Conservation (phyloP, 2,113 vertebrate species). For the Cephalopholis sonnerati region DNA sequence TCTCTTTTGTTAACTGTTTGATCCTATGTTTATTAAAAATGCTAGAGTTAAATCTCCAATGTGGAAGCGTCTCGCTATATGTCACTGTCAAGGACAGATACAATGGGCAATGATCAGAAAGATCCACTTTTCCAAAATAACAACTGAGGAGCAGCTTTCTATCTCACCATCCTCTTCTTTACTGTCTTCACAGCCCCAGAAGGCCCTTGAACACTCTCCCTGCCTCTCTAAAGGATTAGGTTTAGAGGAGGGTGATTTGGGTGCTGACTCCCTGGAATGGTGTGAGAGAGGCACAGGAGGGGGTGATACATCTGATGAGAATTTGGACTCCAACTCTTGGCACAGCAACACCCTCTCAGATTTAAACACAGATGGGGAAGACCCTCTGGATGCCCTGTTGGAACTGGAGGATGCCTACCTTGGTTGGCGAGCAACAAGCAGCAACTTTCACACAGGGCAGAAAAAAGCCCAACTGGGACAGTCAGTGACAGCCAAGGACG, state of each 20-base stretch:
- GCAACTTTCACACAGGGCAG: conserved; percentile 57
- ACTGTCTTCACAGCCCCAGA: conserved; percentile 81
- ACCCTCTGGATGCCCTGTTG: conserved; percentile 78
- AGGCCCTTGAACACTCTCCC: conserved; percentile 80
- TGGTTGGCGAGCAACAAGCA: conserved; percentile 8
- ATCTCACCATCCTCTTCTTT: conserved; percentile 11
- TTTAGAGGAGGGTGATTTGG: conserved; percentile 74
- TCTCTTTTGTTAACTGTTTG: too few relatives aligned
- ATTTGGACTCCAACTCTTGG: conserved; percentile 84
- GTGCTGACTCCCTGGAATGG: conserved; percentile 74
- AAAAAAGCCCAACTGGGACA: conserved; percentile 73
- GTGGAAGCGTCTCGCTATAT: too few relatives aligned
- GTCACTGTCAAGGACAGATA: too few relatives aligned
- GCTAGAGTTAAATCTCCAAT: too few relatives aligned
- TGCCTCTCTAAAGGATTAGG: conserved; percentile 74
- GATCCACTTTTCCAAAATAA: too few relatives aligned
- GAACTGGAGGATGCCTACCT: conserved; percentile 63
- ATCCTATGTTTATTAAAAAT: too few relatives aligned
- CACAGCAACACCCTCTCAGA: conserved; percentile 85
- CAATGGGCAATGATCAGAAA: too few relatives aligned
- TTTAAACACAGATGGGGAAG: conserved; percentile 82
- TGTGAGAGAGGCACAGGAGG: conserved; percentile 47
- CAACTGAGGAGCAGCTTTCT: neutral
- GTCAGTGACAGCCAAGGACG: conserved; percentile 59
- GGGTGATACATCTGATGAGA: conserved; percentile 80